Conservation (phyloP, 1,140 invertebrate species). For the Calliphora vicina region DNA sequence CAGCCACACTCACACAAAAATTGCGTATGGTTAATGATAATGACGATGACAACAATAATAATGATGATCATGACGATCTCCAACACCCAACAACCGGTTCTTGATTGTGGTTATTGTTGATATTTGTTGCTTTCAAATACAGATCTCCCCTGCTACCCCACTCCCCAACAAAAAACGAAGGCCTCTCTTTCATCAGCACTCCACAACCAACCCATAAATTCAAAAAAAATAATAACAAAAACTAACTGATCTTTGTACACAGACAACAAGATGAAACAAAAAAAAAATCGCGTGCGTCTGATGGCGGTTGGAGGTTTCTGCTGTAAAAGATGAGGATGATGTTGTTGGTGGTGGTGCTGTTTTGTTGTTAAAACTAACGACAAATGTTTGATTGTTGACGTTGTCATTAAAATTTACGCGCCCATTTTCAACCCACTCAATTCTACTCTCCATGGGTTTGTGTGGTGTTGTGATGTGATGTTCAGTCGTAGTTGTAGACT, state of each 20-base stretch:
- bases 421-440: conserved; percentile 61
- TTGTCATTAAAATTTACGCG: conserved; percentile 44
- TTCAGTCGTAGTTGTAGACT: background rate
- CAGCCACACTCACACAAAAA: background rate
- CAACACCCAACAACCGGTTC: conserved; percentile 17
- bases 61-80: background rate
- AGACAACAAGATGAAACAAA: background rate
- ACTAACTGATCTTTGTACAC: background rate
- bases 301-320: background rate
- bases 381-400: conserved; percentile 16
- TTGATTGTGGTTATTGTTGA: background rate
- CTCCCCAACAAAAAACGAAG: background rate
- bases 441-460: background rate
- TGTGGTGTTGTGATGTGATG: no score
- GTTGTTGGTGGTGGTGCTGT: background rate
- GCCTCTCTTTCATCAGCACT: background rate
- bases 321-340: background rate
- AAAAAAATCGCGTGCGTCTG: conserved; percentile 25
- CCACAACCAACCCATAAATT: background rate
- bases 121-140: background rate
- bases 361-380: background rate
- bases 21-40: conserved; percentile 3
- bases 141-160: background rate
- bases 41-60: background rate
- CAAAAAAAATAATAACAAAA: background rate